Base-by-base conservation (phyloP, 2,797 vertebrate species). In the Myoxocephalus aenaeus region DNA sequence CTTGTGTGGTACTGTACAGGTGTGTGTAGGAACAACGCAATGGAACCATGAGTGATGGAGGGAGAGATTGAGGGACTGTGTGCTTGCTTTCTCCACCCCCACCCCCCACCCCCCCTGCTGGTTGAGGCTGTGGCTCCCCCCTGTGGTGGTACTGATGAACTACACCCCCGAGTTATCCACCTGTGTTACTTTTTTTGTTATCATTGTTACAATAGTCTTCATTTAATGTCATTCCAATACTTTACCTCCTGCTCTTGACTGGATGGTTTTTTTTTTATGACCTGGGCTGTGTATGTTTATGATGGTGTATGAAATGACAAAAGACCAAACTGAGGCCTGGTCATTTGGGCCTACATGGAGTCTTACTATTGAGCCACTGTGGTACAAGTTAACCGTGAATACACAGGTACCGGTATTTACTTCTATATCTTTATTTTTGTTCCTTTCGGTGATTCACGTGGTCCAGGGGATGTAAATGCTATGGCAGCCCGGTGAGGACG, bases 171-270 rank as follows among this genome's bases (percentile, higher is more conserved):
- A 50, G 48, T n/a, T 18, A 18, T n/a, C 48, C 18, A 50, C 20
- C 20, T 50, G 18, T 48, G 51, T 54, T 54, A 54, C 51, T 54
- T 75, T 87, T 80, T 42, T 42, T 42, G 6, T 34, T 25, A 57
- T 80, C 57, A 50, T 82, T 54, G 65, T 83, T 57, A 44, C 67
- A 89, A 57, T 82, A 77, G 74, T 83, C 75, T 73, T 89, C 72
- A 82, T 88, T 78, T 87, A 88, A 83, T 32, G 40, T 80, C 81
- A 88, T 83, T 92, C 84, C 77, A 27, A 78, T 89, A 70, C 76
- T 75, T 85, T 83, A 88, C 86, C 80, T 84, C 86, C 85, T 83
- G 57, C 70, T n/a, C 80, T 73, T 46, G 50, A 53, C 29, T 72
- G 58, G 10, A 66, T 71, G 62, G 74, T 78, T 65, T 54, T 76